phyloP scores from a whole-genome alignment of 2,888 invertebrate species.

The Mayetiola destructor region DNA sequence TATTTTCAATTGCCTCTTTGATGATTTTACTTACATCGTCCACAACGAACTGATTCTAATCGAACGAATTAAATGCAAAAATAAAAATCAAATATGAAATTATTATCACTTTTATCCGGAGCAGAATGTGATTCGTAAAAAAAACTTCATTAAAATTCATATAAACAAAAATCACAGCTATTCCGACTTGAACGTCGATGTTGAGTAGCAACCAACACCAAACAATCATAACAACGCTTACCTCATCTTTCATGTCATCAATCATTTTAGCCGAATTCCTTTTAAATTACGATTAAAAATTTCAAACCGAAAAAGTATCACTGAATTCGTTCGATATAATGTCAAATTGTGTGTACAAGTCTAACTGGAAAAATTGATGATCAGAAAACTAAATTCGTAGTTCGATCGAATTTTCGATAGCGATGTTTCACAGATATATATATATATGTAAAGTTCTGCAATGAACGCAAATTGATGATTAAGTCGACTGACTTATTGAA shows the following conservation, averaged over 20 bases:
- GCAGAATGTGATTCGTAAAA: not conserved
- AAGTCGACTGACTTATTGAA: not conserved
- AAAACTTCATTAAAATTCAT: not conserved
- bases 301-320: too few species aligned
- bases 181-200: not conserved
- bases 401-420: not conserved
- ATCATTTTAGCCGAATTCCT: not conserved
- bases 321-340: too few species aligned
- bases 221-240: not conserved
- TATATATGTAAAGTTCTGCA: too few species aligned
- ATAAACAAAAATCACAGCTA: not conserved
- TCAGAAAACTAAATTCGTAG: too few species aligned
- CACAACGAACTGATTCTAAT: slow-evolving; percentile 82
- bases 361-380: too few species aligned
- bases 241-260: slow-evolving; percentile 10
- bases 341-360: too few species aligned
- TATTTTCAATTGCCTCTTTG: slow-evolving; percentile 91
- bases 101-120: not conserved
- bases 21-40: slow-evolving; percentile 97
- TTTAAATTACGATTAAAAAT: too few species aligned
- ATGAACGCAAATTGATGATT: not conserved
- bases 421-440: too few species aligned
- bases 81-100: not conserved
- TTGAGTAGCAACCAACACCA: not conserved
- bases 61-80: not conserved